Conservation (phyloP, 2,797 vertebrate genomes). For the Coracias cyanogaster region DNA sequence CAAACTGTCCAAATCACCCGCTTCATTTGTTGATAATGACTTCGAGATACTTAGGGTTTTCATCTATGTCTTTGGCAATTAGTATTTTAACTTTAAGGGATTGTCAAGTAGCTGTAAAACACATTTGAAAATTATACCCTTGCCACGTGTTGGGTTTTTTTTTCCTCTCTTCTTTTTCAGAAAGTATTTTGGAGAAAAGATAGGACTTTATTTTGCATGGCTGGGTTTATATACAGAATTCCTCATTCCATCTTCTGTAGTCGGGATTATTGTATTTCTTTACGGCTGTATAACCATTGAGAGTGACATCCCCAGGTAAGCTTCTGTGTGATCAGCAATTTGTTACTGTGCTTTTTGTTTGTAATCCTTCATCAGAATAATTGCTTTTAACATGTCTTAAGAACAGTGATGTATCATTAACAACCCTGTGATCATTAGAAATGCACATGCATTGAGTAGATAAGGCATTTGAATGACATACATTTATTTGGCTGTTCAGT, state of each 20-base stretch:
- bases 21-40: not conserved
- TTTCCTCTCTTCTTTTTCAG: constrained; percentile 73
- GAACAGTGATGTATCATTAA: not conserved
- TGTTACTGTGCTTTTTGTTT: not conserved
- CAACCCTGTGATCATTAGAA: not conserved
- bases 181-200: constrained; percentile 99
- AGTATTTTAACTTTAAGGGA: not conserved
- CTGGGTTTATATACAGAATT: constrained; percentile 96
- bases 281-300: constrained; percentile 95
- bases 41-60: not conserved
- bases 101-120: not conserved
- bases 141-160: not conserved
- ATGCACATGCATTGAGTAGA: not conserved
- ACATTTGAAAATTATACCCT: not conserved
- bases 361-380: not conserved
- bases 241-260: constrained; percentile 93
- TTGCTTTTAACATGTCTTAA: not conserved
- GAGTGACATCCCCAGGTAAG: constrained; percentile 93
- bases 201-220: constrained; percentile 98
- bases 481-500: not conserved
- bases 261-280: constrained; percentile 95
- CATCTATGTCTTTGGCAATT: not conserved
- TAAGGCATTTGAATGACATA: not conserved
- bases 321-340: not conserved
- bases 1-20: not conserved